A percentile compares a stretch with the other conserved stretches of the same genome.
phyloP scores from a whole-genome alignment of 1,140 invertebrate species.

The Vanessa atalanta region DNA sequence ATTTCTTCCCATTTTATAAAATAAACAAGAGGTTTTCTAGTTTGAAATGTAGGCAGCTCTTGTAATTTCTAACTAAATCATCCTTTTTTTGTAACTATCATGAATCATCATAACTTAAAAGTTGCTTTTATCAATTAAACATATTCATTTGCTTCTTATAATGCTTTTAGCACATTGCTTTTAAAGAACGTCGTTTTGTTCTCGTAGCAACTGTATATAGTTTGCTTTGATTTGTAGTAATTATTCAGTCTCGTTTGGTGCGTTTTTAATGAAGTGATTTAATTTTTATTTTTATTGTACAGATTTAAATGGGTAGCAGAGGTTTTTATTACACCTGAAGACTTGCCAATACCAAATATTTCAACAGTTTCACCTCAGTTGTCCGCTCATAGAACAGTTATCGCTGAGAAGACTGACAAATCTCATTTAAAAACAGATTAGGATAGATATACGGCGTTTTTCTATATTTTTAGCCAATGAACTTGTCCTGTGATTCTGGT shows the following conservation, averaged over 20 bases:
- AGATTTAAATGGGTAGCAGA: conserved; percentile 72
- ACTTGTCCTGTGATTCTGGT: no score
- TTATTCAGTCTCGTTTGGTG: conserved; percentile 58
- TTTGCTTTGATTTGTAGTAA: not conserved
- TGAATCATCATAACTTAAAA: not conserved
- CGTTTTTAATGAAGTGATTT: conserved; percentile 8
- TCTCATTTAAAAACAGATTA: conserved; percentile 47
- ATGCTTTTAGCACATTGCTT: conserved; percentile 1
- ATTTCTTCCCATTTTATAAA: conserved; percentile 43
- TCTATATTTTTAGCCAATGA: no score
- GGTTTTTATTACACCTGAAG: conserved; percentile 55
- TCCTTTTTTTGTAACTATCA: not conserved
- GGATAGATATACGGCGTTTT: not conserved
- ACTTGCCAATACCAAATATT: conserved; percentile 29
- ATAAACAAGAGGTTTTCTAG: not conserved
- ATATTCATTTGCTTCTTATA: not conserved
- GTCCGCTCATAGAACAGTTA: conserved; percentile 49
- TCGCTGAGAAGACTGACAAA: conserved; percentile 41
- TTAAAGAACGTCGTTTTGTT: not conserved
- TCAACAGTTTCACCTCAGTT: conserved; percentile 25
- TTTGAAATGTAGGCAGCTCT: not conserved
- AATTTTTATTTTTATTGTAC: conserved; percentile 43
- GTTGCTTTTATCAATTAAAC: conserved; percentile 2
- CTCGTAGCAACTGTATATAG: not conserved
- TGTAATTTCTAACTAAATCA: not conserved